A percentile compares a stretch with the other conserved stretches of the same genome.
These are phyloP conservation scores for Eutolmus rufibarbis DNA, from an alignment of 2,888 invertebrate species.

Conservation along the genomic window DNA sequence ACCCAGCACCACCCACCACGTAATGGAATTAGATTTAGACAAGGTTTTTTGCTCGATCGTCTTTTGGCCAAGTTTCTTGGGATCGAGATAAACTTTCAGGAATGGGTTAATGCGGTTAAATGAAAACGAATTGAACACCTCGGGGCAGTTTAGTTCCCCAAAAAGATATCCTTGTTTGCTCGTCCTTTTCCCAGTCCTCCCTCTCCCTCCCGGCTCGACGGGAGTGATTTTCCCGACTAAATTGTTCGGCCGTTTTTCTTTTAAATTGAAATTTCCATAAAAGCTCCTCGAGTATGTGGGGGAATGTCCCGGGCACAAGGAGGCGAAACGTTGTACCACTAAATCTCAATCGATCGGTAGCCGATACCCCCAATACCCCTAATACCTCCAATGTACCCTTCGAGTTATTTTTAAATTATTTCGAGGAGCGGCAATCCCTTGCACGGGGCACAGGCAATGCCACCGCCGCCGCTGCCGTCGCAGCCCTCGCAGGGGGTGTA, in stretches of 20 bases:
- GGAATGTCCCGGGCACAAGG: neutral
- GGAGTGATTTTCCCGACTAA: constrained; percentile 3
- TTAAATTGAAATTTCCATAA: constrained; percentile 39
- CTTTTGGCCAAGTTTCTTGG: constrained; percentile 34
- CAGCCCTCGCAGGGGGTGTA: neutral
- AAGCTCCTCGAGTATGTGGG: constrained; percentile 8
- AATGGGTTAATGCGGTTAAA: constrained; percentile 50
- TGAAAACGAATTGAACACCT: constrained; percentile 50
- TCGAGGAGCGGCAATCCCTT: neutral
- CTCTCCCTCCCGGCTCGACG: neutral
- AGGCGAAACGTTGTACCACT: neutral
- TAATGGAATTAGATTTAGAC: constrained; percentile 40
- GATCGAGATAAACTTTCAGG: constrained; percentile 26
- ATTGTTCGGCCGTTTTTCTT: constrained; percentile 32
- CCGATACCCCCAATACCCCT: neutral
- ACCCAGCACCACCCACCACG: neutral
- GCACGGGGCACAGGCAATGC: neutral
- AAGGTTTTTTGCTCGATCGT: constrained; percentile 29
- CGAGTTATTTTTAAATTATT: constrained; percentile 26
- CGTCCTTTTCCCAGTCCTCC: neutral
- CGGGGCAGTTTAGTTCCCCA: constrained; percentile 38
- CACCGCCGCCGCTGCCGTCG: no score
- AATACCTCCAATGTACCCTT: neutral
- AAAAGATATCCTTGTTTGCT: constrained; percentile 15
- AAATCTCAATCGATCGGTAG: constrained; percentile 21